Percentiles rank a stretch among this genome's conserved stretches.
phyloP scores from a whole-genome alignment of 2,888 invertebrate species.

The Galerucella nymphaeae region DNA sequence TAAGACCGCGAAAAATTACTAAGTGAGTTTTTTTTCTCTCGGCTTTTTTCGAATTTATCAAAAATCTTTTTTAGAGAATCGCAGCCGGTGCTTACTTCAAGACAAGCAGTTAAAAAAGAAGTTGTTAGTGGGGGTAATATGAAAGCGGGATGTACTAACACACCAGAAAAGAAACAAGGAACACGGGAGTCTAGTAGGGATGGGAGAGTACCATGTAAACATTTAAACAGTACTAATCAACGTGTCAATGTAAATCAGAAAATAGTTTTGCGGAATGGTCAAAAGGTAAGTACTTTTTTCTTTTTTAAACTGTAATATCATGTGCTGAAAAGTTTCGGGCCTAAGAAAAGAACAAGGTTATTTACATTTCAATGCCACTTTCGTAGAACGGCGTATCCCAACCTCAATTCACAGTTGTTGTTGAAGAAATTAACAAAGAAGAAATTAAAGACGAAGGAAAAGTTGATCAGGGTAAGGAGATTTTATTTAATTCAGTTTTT shows the following conservation, averaged over 20 bases:
- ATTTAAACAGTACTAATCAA: background rate
- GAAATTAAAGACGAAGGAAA: background rate
- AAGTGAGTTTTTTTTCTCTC: background rate
- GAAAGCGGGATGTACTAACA: background rate
- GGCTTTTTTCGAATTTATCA: too few relatives aligned
- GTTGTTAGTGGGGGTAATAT: background rate
- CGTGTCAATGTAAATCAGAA: background rate
- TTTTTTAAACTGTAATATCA: background rate
- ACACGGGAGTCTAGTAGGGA: background rate
- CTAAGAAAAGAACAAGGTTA: too few relatives aligned
- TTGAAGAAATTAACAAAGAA: background rate
- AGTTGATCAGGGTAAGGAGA: background rate
- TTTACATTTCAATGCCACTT: too few relatives aligned
- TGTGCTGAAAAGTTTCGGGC: too few relatives aligned
- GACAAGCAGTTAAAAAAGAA: background rate
- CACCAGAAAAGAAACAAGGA: background rate
- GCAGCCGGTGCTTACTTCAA: background rate
- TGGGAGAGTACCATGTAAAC: background rate
- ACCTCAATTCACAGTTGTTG: background rate
- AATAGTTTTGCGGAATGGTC: background rate
- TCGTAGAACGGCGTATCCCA: background rate
- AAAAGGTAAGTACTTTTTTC: background rate
- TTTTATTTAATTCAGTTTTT: background rate
- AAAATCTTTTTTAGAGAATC: background rate
- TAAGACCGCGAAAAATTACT: background rate